phyloP scores from a whole-genome alignment of 2,113 vertebrate genomes.

The Holacanthus passer region DNA sequence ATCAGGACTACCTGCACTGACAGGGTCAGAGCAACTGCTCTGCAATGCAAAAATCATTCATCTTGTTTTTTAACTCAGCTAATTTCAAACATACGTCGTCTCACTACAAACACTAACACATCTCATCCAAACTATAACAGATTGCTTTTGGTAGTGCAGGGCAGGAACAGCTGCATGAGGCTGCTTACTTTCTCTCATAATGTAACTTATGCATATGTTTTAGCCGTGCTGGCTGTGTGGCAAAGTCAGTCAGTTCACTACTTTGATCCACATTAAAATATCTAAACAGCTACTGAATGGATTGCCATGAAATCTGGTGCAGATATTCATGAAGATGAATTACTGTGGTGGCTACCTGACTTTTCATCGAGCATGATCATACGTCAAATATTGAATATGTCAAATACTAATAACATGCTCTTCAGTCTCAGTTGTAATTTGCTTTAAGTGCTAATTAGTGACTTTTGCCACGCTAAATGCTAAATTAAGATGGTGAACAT shows the following conservation, averaged over 20 bases:
- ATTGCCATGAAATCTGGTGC: background rate
- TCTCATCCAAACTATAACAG: background rate
- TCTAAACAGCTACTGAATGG: background rate
- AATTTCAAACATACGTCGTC: constrained; percentile 22
- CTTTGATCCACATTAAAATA: background rate
- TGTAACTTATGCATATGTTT: background rate
- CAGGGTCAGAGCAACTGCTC: constrained; percentile 33
- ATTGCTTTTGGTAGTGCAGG: background rate
- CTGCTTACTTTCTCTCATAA: background rate
- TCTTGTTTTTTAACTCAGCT: background rate
- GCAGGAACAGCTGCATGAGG: background rate
- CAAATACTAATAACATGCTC: background rate
- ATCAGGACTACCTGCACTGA: constrained; percentile 25
- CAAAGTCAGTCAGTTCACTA: background rate
- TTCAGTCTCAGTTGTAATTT: background rate
- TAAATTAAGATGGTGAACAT: background rate
- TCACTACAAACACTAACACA: background rate
- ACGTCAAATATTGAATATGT: background rate
- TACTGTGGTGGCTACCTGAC: background rate
- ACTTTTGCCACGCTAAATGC: background rate
- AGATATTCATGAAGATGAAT: background rate
- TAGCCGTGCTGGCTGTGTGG: no score
- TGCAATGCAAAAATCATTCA: background rate
- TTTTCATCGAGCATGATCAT: background rate
- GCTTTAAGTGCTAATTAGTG: background rate